phyloP scores from a whole-genome alignment of 2,888 invertebrate species.

The Drosophila colorata region DNA sequence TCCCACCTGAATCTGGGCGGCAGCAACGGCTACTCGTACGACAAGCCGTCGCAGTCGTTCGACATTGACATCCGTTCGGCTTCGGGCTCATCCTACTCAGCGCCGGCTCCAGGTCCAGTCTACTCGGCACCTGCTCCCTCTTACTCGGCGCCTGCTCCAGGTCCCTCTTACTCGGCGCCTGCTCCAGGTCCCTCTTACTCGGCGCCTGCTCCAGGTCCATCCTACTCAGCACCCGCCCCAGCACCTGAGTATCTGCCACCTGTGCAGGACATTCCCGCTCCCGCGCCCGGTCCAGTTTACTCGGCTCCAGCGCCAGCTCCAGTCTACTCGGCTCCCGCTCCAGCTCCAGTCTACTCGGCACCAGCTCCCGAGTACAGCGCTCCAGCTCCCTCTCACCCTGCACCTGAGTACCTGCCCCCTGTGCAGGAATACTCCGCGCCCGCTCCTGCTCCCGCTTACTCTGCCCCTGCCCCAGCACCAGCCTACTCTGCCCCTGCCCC shows the following conservation, averaged over 20 bases:
- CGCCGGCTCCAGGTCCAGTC: conserved; percentile 23
- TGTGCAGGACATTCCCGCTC: conserved; percentile 1
- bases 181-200: too few relatives aligned
- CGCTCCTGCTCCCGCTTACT: conserved; percentile 48
- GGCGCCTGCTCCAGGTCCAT: too few relatives aligned
- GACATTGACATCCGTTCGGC: conserved; percentile 63
- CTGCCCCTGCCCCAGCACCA: conserved; percentile 54
- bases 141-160: conserved; percentile 34
- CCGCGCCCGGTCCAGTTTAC: conserved; percentile 17
- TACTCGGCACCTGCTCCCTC: conserved; percentile 38
- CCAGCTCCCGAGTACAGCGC: conserved; percentile 40
- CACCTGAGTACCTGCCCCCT: conserved; percentile 51
- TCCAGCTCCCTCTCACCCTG: conserved; percentile 38
- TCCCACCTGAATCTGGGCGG: conserved; percentile 71
- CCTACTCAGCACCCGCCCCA: conserved; percentile 21
- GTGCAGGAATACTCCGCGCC: too few relatives aligned
- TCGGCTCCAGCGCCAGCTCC: conserved; percentile 19
- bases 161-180: conserved; percentile 21
- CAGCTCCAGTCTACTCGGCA: conserved; percentile 41
- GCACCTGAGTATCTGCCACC: conserved; percentile 44
- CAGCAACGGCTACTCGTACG: conserved; percentile 67
- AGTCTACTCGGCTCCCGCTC: conserved; percentile 38
- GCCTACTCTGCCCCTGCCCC: conserved; percentile 50
- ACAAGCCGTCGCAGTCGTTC: conserved; percentile 65
- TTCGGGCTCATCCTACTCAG: conserved; percentile 18